These are phyloP conservation scores for Bostrychus sinensis DNA, from an alignment of 2,113 vertebrate genomes.

Conservation along the genomic window DNA sequence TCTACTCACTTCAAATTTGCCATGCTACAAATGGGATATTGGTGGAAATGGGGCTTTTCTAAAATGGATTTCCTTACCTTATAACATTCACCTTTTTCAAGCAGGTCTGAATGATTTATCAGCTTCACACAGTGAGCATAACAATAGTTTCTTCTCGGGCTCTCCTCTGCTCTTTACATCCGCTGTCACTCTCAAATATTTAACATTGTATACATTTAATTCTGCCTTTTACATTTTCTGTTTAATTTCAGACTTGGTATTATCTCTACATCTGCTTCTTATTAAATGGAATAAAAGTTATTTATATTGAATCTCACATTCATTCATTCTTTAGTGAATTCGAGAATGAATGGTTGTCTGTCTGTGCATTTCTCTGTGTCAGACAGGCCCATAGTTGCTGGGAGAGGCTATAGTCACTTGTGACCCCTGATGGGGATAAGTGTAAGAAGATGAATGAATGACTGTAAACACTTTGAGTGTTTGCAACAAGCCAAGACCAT, in stretches of 20 bases:
- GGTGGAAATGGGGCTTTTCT: not conserved
- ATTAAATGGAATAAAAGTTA: too few relatives aligned
- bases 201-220: not conserved
- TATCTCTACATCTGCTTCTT: too few relatives aligned
- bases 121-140: not conserved
- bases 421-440: too few relatives aligned
- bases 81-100: not conserved
- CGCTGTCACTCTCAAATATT: not conserved
- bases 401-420: too few relatives aligned
- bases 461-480: too few relatives aligned
- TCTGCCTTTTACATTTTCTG: not conserved
- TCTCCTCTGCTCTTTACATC: not conserved
- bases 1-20: not conserved
- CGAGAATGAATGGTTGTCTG: too few relatives aligned
- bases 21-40: not conserved
- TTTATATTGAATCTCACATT: too few relatives aligned
- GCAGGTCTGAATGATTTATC: constrained; percentile 1
- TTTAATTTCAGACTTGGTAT: not conserved
- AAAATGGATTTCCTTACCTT: not conserved
- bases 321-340: too few relatives aligned
- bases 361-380: too few relatives aligned
- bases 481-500: too few relatives aligned
- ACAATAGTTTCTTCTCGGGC: not conserved
- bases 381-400: too few relatives aligned
- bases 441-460: too few relatives aligned